These are phyloP conservation scores for Protobothrops mucrosquamatus DNA, from an alignment of 2,113 vertebrate genomes.

Conservation along the genomic window DNA sequence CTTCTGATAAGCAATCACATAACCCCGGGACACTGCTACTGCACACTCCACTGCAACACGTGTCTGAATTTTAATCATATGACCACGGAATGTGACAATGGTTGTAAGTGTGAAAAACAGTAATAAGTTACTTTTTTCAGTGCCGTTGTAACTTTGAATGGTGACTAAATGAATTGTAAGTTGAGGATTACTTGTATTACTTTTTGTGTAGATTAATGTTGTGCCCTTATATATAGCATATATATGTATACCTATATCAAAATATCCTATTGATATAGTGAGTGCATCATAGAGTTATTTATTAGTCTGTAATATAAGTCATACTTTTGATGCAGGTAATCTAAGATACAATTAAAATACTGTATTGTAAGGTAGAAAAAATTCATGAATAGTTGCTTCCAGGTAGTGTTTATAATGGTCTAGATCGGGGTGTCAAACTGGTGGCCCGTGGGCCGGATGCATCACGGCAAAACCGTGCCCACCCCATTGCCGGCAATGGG, in stretches of 20 bases:
- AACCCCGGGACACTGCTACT: neutral
- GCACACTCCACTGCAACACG: neutral
- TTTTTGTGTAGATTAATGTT: neutral
- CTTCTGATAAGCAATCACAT: neutral
- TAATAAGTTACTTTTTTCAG: neutral
- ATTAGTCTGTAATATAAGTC: neutral
- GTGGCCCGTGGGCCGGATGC: no score
- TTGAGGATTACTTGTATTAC: neutral
- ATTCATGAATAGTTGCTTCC: neutral
- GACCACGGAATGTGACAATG: neutral
- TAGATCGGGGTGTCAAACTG: neutral
- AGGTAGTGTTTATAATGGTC: neutral
- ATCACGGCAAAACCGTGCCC: no score
- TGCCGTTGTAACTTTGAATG: neutral
- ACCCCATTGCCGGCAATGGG: no score
- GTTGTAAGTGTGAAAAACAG: neutral
- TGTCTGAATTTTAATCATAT: neutral
- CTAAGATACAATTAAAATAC: neutral
- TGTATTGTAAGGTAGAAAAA: neutral
- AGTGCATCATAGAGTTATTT: neutral
- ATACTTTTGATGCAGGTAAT: neutral
- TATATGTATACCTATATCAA: neutral
- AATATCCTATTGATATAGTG: neutral
- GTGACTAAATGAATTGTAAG: neutral
- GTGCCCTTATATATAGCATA: neutral